Conservation (phyloP, 2,113 vertebrate genomes). For the Macquaria ambigua region DNA sequence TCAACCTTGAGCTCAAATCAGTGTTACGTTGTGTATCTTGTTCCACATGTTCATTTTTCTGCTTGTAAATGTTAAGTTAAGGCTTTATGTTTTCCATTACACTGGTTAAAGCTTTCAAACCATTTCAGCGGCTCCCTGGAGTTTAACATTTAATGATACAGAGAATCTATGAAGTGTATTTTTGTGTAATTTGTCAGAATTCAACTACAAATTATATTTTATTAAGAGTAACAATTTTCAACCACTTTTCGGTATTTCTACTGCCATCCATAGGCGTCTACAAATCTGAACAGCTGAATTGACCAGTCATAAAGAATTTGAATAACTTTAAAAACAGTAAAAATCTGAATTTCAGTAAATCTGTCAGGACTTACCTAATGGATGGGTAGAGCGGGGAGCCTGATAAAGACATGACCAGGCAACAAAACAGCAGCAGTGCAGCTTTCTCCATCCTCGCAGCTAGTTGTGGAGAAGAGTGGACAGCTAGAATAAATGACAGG, state of each 20-base stretch:
- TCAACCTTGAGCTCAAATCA: neutral
- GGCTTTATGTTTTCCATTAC: neutral
- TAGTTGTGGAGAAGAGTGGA: slow-evolving; percentile 61
- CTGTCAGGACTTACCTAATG: slow-evolving; percentile 86
- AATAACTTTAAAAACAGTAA: slow-evolving; percentile 14
- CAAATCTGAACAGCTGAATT: neutral
- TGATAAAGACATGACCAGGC: slow-evolving; percentile 84
- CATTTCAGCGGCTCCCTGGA: neutral
- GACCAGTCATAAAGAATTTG: neutral
- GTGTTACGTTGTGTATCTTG: too few species aligned
- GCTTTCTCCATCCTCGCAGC: slow-evolving; percentile 88
- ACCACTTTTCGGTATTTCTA: neutral
- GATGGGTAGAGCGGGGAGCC: slow-evolving; percentile 87
- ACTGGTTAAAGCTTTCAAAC: neutral
- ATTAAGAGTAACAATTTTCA: neutral
- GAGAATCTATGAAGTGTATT: neutral
- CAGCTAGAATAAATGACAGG: slow-evolving; percentile 60
- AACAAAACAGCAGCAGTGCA: slow-evolving; percentile 87
- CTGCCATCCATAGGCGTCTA: neutral
- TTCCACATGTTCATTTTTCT: neutral
- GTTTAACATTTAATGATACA: neutral
- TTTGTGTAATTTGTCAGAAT: neutral
- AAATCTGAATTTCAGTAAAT: slow-evolving; percentile 1
- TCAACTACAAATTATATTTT: neutral
- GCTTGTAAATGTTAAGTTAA: neutral